A percentile compares a stretch with the other conserved stretches of the same genome.
Conservation (phyloP, 2,888 invertebrate species). For the Lasius fuliginosus region DNA sequence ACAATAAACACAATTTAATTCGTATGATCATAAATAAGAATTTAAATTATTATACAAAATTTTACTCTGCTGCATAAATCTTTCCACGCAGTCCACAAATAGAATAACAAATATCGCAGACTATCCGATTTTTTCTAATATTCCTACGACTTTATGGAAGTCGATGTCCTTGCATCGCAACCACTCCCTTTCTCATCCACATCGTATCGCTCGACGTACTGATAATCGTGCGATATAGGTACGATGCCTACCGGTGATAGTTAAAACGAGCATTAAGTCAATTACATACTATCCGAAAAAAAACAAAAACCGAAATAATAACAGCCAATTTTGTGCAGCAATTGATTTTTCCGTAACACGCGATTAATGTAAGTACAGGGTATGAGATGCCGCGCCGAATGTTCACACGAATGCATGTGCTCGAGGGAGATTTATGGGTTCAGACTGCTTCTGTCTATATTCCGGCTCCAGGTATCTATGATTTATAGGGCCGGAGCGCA, state of each 20-base stretch:
- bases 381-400: constrained; percentile 29
- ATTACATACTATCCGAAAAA: constrained; percentile 19
- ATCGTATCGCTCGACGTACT: neutral
- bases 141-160: constrained; percentile 27
- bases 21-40: neutral
- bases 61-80: neutral
- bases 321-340: constrained; percentile 2
- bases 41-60: neutral
- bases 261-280: constrained; percentile 1
- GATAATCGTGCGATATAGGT: constrained; percentile 10
- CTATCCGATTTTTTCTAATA: neutral
- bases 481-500: constrained; percentile 28
- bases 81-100: neutral
- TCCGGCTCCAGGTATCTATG: neutral
- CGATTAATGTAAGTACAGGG: constrained; percentile 35
- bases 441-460: neutral
- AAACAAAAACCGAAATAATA: constrained; percentile 20
- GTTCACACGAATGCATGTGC: neutral
- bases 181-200: constrained; percentile 33
- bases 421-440: constrained; percentile 21
- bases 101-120: constrained; percentile 8
- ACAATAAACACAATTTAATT: constrained; percentile 1
- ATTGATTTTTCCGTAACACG: constrained; percentile 37
- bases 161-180: constrained; percentile 33
- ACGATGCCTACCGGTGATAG: constrained; percentile 13